phyloP scores from a whole-genome alignment of 2,113 vertebrate species.

The Macaca nemestrina region DNA sequence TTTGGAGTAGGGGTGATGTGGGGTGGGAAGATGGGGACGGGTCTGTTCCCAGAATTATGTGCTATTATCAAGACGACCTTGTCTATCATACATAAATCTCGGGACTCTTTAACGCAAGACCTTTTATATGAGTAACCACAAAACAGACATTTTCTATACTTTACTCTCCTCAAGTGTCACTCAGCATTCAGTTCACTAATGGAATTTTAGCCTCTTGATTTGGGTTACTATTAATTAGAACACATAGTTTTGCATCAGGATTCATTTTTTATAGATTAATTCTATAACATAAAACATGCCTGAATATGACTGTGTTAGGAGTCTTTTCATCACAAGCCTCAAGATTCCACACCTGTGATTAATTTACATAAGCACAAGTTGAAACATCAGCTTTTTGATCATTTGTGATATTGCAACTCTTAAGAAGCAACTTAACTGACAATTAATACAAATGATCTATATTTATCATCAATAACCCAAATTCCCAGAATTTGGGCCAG shows the following conservation, averaged over 20 bases:
- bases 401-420: slow-evolving; percentile 48
- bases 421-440: slow-evolving; percentile 45
- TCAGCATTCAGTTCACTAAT: slow-evolving; percentile 54
- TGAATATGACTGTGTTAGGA: slow-evolving; percentile 11
- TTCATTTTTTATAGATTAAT: slow-evolving; percentile 51
- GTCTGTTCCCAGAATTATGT: not conserved
- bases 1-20: not conserved
- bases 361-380: slow-evolving; percentile 46
- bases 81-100: not conserved
- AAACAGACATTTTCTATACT: slow-evolving; percentile 38
- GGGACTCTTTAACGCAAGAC: not conserved
- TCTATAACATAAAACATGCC: slow-evolving; percentile 53
- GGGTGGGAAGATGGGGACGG: not conserved
- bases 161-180: slow-evolving; percentile 34
- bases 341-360: slow-evolving; percentile 67
- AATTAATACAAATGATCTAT: slow-evolving; percentile 17
- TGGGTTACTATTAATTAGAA: slow-evolving; percentile 59
- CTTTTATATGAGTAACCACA: slow-evolving; percentile 36
- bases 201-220: slow-evolving; percentile 16
- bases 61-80: not conserved
- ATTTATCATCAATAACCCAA: slow-evolving; percentile 68
- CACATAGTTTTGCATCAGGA: slow-evolving; percentile 21
- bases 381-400: slow-evolving; percentile 50
- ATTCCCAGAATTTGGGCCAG: slow-evolving; percentile 17
- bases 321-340: slow-evolving; percentile 40